Conservation (phyloP, 2,113 vertebrate genomes). For the Eubucco bourcierii region DNA sequence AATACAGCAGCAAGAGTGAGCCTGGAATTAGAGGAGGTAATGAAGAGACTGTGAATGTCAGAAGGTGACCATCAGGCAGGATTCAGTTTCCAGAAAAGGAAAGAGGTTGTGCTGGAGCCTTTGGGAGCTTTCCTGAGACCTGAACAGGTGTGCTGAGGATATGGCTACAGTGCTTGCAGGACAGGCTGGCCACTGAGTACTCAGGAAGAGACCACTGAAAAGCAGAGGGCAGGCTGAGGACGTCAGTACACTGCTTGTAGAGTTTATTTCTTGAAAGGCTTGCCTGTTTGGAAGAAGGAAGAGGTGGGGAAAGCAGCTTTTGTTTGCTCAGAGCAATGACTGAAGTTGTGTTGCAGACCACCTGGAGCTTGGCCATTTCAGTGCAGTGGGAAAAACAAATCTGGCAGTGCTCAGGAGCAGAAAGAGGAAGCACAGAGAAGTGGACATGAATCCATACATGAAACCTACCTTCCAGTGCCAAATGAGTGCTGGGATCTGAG, state of each 20-base stretch:
- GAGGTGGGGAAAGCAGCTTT: background rate
- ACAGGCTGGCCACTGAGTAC: background rate
- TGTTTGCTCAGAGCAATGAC: background rate
- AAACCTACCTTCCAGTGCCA: background rate
- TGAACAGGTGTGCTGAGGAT: background rate
- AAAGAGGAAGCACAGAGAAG: background rate
- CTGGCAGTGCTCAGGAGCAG: background rate
- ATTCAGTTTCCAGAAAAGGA: background rate
- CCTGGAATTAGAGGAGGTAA: background rate
- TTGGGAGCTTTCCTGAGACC: background rate
- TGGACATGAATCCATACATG: background rate
- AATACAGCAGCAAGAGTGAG: background rate
- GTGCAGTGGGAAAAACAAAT: background rate
- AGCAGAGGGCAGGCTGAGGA: background rate
- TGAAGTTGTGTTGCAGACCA: background rate
- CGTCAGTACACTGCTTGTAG: background rate
- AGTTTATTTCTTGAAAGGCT: background rate
- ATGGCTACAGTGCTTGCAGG: background rate
- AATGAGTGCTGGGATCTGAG: background rate
- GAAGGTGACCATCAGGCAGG: background rate
- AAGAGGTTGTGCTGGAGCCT: background rate
- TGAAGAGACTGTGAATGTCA: background rate
- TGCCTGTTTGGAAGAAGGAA: background rate
- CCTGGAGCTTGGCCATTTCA: background rate
- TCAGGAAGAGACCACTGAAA: background rate